Evolutionary conservation across 2,888 invertebrate species (phyloP).

Genomic region (Pollenia labialis): DNA sequence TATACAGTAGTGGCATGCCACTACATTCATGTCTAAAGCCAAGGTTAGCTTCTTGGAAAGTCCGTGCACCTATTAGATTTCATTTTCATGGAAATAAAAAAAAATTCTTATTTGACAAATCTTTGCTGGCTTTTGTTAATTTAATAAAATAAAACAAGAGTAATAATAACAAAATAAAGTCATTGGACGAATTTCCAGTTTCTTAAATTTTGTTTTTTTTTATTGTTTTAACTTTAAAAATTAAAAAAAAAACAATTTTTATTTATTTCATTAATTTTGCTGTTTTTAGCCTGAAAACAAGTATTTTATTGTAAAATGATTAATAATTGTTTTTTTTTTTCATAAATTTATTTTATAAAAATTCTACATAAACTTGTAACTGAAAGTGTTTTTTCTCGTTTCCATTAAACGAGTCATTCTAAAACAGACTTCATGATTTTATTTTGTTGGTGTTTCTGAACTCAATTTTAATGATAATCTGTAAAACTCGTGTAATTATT

Average conservation of each 20-base stretch:
- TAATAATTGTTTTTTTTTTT: slow-evolving; percentile 18
- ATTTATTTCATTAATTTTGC: slow-evolving; percentile 32
- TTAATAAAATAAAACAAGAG: background rate
- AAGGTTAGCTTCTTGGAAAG: no score
- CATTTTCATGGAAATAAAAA: background rate
- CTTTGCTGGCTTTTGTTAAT: background rate
- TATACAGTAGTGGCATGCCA: no score
- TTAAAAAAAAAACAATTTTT: background rate
- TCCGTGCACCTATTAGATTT: no score
- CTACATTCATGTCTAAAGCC: no score
- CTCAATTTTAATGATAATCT: slow-evolving; percentile 44
- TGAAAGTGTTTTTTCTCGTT: slow-evolving; percentile 37
- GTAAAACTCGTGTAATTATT: slow-evolving; percentile 58
- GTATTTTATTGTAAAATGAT: slow-evolving; percentile 45
- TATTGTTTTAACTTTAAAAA: slow-evolving; percentile 42
- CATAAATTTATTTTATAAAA: slow-evolving; percentile 28
- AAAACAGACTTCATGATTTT: slow-evolving; percentile 26
- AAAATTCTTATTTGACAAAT: background rate
- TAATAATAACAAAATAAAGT: slow-evolving; percentile 36
- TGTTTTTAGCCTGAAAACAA: slow-evolving; percentile 55
- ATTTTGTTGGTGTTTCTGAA: slow-evolving; percentile 38
- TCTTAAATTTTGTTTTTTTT: background rate
- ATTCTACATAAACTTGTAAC: slow-evolving; percentile 45
- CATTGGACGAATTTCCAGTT: slow-evolving; percentile 70
- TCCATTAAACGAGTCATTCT: slow-evolving; percentile 22